A percentile compares a stretch with the other conserved stretches of the same genome.
phyloP scores from a whole-genome alignment of 2,888 invertebrate species.

The Apamea epomidion region DNA sequence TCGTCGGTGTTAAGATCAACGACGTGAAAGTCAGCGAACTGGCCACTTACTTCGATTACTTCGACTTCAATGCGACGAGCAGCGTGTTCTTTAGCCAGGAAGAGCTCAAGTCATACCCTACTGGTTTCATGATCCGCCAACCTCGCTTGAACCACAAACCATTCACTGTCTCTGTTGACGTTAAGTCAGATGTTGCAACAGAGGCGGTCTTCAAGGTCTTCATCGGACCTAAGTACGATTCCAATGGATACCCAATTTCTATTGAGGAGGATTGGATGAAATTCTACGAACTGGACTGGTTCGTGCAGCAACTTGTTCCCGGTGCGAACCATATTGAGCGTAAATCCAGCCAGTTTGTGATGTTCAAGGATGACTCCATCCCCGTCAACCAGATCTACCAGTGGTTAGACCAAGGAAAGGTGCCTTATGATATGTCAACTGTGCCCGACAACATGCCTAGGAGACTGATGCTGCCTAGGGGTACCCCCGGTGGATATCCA shows the following conservation, averaged over 20 bases:
- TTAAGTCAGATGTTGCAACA: constrained; percentile 90
- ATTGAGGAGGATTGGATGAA: constrained; percentile 90
- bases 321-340: constrained; percentile 93
- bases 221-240: constrained; percentile 93
- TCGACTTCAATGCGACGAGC: constrained; percentile 91
- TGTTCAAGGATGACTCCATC: constrained; percentile 91
- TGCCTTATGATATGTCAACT: constrained; percentile 89
- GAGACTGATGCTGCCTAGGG: constrained; percentile 93
- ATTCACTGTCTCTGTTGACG: constrained; percentile 91
- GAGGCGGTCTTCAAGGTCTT: constrained; percentile 92
- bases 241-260: constrained; percentile 86
- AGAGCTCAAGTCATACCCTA: constrained; percentile 79
- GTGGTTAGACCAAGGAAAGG: constrained; percentile 88
- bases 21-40: constrained; percentile 91
- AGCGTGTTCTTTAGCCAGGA: constrained; percentile 80
- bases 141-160: constrained; percentile 93
- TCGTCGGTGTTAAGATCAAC: constrained; percentile 91
- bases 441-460: constrained; percentile 92
- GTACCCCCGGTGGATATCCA: constrained; percentile 92
- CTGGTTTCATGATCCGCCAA: constrained; percentile 91
- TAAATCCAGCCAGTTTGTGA: constrained; percentile 91
- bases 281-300: constrained; percentile 91
- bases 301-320: constrained; percentile 89
- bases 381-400: constrained; percentile 91
- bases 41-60: constrained; percentile 92